Evolutionary conservation across 1,140 invertebrate genomes (phyloP).

Genomic region (Lordiphosa collinella): DNA sequence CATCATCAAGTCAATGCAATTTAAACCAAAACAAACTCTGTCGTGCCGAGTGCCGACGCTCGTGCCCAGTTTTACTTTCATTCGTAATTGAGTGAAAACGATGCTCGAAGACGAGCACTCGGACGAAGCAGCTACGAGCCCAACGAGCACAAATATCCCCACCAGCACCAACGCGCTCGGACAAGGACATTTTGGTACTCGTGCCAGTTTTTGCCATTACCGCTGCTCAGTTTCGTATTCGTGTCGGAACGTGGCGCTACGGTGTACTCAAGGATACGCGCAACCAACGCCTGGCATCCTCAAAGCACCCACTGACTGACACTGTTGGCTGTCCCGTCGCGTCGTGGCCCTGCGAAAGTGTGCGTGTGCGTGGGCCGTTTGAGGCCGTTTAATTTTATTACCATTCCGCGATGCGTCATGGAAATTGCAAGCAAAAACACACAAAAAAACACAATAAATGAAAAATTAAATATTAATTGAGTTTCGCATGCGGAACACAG

Average conservation of each 20-base stretch:
- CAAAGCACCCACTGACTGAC: slow-evolving; percentile 13
- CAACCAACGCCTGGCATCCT: slow-evolving; percentile 30
- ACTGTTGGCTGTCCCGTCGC: slow-evolving; percentile 1
- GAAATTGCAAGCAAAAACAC: slow-evolving; percentile 19
- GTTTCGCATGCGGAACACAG: slow-evolving; percentile 41
- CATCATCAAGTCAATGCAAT: slow-evolving; percentile 64
- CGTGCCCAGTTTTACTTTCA: slow-evolving; percentile 62
- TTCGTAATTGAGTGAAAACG: slow-evolving; percentile 74
- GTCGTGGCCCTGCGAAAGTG: neutral
- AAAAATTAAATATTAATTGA: slow-evolving; percentile 73
- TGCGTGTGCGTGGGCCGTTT: slow-evolving; percentile 21
- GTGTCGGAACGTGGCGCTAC: slow-evolving; percentile 79
- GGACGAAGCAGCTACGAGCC: slow-evolving; percentile 14
- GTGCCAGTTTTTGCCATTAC: slow-evolving; percentile 60
- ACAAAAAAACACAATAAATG: slow-evolving; percentile 67
- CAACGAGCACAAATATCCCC: slow-evolving; percentile 29
- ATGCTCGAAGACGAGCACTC: slow-evolving; percentile 9
- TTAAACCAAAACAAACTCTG: slow-evolving; percentile 78
- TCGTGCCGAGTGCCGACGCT: slow-evolving; percentile 29
- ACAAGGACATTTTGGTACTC: slow-evolving; percentile 60
- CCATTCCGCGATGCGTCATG: slow-evolving; percentile 44
- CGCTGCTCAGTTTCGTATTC: slow-evolving; percentile 79
- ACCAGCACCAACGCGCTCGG: slow-evolving; percentile 1
- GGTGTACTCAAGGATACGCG: slow-evolving; percentile 74
- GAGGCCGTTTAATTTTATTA: slow-evolving; percentile 63